Conservation (phyloP, 2,888 invertebrate species). For the Busseola fusca region DNA sequence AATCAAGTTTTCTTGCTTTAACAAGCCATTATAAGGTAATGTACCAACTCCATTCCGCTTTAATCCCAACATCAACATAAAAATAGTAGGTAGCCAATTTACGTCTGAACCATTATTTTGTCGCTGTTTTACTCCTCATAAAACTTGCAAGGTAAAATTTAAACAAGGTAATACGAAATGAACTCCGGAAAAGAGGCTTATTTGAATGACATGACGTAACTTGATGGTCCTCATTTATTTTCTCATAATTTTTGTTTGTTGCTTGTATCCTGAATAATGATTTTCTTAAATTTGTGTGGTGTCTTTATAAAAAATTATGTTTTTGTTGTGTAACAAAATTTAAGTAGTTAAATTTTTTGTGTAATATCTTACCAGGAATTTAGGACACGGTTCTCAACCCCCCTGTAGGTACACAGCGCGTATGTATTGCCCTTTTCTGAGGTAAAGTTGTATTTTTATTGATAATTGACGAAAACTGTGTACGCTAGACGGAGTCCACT, state of each 20-base stretch:
- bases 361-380: too few species aligned
- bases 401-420: too few species aligned
- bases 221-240: slow-evolving; percentile 10
- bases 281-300: background rate
- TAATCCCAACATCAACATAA: slow-evolving; percentile 46
- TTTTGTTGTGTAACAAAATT: background rate
- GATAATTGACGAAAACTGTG: too few species aligned
- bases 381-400: too few species aligned
- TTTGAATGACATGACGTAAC: slow-evolving; percentile 38
- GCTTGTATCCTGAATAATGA: too few species aligned
- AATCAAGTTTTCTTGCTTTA: slow-evolving; percentile 26
- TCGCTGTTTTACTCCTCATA: slow-evolving; percentile 34
- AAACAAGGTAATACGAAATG: slow-evolving; percentile 42
- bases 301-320: background rate
- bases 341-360: too few species aligned
- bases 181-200: slow-evolving; percentile 42
- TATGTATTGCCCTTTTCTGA: too few species aligned
- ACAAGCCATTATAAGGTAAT: slow-evolving; percentile 27
- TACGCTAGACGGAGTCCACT: too few species aligned
- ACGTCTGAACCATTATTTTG: slow-evolving; percentile 37
- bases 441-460: too few species aligned
- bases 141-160: slow-evolving; percentile 51
- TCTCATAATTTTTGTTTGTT: background rate
- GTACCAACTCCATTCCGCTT: slow-evolving; percentile 27
- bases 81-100: slow-evolving; percentile 53